Percentiles rank a stretch among this genome's conserved stretches.
phyloP scores from a whole-genome alignment of 1,140 invertebrate genomes.

The Ceratosolen solmsi region DNA sequence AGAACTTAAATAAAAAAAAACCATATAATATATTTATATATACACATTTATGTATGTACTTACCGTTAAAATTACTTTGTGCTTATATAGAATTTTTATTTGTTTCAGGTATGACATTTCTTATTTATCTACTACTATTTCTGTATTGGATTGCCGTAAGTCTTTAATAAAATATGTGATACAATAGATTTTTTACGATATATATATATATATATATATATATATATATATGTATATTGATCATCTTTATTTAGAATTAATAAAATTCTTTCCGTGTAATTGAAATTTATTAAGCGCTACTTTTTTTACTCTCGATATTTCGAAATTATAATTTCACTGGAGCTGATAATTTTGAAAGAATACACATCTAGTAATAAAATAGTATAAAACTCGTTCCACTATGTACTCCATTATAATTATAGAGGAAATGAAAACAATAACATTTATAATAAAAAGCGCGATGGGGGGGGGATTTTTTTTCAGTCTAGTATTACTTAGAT shows the following conservation, averaged over 20 bases:
- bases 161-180: background rate
- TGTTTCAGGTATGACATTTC: slow-evolving; percentile 48
- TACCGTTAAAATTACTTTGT: background rate
- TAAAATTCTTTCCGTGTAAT: too few species aligned
- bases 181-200: too few species aligned
- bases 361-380: background rate
- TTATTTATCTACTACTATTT: background rate
- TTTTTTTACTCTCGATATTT: too few species aligned
- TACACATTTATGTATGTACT: too few species aligned
- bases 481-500: too few species aligned
- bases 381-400: background rate
- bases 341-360: background rate
- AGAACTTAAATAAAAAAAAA: too few species aligned
- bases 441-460: background rate
- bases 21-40: too few species aligned
- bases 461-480: background rate
- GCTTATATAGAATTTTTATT: background rate
- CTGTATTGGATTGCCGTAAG: background rate
- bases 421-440: background rate
- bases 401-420: background rate
- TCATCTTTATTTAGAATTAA: too few species aligned
- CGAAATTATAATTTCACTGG: too few species aligned
- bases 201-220: too few species aligned
- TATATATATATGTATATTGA: too few species aligned
- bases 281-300: too few species aligned